These are phyloP conservation scores for Heteractis magnifica DNA, from an alignment of 92 coral and sea anemone species.

Conservation along the genomic window DNA sequence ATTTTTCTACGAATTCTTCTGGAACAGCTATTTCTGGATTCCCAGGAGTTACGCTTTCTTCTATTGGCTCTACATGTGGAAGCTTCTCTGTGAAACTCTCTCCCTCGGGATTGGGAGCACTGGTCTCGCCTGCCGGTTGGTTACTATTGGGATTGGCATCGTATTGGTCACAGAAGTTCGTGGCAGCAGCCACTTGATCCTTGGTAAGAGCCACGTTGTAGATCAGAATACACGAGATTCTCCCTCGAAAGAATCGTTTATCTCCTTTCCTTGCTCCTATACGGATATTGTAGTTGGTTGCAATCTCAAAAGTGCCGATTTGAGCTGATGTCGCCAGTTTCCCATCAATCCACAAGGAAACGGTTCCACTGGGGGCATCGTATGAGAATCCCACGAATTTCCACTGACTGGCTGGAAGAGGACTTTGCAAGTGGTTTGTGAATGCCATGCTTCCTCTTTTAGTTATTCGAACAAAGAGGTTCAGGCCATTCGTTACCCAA, in stretches of 20 bases:
- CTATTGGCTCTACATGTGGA: not conserved
- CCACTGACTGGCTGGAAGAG: conserved; percentile 52
- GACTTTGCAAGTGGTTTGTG: conserved; percentile 37
- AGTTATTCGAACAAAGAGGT: conserved; percentile 56
- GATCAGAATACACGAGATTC: conserved; percentile 61
- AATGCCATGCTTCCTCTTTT: conserved; percentile 27
- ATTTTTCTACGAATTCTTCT: not conserved
- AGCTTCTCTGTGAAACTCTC: not conserved
- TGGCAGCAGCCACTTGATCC: conserved; percentile 40
- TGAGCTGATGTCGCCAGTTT: conserved; percentile 32
- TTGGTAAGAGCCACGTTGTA: conserved; percentile 46
- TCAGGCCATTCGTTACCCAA: conserved; percentile 42
- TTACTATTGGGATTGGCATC: not conserved
- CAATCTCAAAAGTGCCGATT: conserved; percentile 48
- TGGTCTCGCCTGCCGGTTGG: not conserved
- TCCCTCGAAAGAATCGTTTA: conserved; percentile 53
- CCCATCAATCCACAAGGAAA: conserved; percentile 65
- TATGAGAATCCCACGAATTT: conserved; percentile 66
- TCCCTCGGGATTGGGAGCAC: not conserved
- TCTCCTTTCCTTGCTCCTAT: conserved; percentile 70
- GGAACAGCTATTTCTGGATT: not conserved
- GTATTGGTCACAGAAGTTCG: conserved; percentile 38
- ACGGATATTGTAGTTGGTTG: conserved; percentile 60
- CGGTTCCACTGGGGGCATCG: conserved; percentile 50
- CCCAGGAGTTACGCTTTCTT: not conserved